phyloP scores from a whole-genome alignment of 2,888 invertebrate species.

The Melanargia galathea region DNA sequence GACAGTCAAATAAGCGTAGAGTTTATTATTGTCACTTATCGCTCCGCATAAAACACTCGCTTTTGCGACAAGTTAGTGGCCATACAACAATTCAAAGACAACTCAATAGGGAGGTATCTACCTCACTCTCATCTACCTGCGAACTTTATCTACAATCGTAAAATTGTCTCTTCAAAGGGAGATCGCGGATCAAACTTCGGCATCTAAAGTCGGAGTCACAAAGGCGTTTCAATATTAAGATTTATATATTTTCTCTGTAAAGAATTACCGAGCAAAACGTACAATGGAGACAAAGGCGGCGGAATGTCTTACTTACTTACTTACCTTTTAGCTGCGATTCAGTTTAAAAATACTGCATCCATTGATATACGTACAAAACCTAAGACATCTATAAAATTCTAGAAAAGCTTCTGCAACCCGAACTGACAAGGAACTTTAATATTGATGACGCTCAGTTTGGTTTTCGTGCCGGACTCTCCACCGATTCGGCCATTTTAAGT shows the following conservation, averaged over 20 bases:
- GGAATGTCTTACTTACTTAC: constrained; percentile 25
- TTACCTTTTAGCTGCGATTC: constrained; percentile 7
- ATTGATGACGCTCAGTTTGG: too few relatives aligned
- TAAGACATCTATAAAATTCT: neutral
- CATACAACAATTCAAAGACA: constrained; percentile 28
- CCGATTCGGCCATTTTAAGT: too few relatives aligned
- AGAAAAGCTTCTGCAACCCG: too few relatives aligned
- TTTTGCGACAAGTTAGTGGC: constrained; percentile 10
- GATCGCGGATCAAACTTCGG: constrained; percentile 37
- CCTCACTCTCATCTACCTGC: constrained; percentile 38
- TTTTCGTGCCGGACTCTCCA: too few relatives aligned
- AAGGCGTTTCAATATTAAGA: constrained; percentile 45
- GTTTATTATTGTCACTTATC: too few relatives aligned
- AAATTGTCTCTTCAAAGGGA: constrained; percentile 41
- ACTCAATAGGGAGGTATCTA: constrained; percentile 36
- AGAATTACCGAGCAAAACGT: constrained; percentile 26
- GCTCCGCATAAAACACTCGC: too few relatives aligned
- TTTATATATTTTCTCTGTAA: constrained; percentile 34
- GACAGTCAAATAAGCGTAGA: too few relatives aligned
- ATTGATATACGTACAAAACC: neutral
- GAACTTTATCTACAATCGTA: constrained; percentile 42
- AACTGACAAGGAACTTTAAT: too few relatives aligned
- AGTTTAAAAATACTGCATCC: neutral
- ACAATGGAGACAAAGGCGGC: constrained; percentile 31
- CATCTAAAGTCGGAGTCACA: constrained; percentile 40